Conservation (phyloP, 2,797 vertebrate genomes). For the Gastrophryne carolinensis region DNA sequence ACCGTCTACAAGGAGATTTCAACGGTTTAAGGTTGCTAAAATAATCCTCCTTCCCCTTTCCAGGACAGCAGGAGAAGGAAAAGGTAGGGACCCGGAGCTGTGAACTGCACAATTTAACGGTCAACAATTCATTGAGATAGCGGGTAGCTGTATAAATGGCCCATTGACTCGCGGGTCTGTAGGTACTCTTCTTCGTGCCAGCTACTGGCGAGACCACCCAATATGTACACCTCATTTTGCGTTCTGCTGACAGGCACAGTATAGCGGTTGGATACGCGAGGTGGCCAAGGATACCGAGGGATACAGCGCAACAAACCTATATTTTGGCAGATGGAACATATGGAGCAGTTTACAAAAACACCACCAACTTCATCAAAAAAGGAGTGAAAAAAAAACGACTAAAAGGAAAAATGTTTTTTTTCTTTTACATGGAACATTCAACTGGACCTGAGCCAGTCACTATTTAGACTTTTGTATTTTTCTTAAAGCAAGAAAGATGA, state of each 20-base stretch:
- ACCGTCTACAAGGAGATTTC: slow-evolving; percentile 3
- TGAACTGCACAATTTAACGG: background rate
- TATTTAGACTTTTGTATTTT: background rate
- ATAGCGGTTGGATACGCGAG: slow-evolving; percentile 1
- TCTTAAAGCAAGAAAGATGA: background rate
- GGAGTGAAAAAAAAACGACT: background rate
- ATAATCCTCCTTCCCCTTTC: slow-evolving; percentile 5
- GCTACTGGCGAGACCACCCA: slow-evolving; percentile 53
- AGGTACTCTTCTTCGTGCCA: slow-evolving; percentile 1
- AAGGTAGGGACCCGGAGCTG: background rate
- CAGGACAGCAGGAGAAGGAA: background rate
- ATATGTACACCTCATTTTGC: slow-evolving; percentile 42
- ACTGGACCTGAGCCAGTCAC: background rate
- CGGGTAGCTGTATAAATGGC: background rate
- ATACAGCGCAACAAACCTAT: slow-evolving; percentile 41
- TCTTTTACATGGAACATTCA: background rate
- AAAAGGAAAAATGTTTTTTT: background rate
- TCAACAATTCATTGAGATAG: background rate
- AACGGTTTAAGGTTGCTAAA: background rate
- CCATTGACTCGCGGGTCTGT: slow-evolving; percentile 12
- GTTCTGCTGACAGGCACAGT: slow-evolving; percentile 36
- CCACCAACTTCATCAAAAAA: background rate
- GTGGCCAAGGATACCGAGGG: slow-evolving; percentile 44
- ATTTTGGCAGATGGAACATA: slow-evolving; percentile 23
- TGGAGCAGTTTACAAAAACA: slow-evolving; percentile 31